Percentiles rank a stretch among this genome's conserved stretches.
These are phyloP conservation scores for Agonopterix arenella DNA, from an alignment of 2,888 invertebrate genomes.

Conservation along the genomic window DNA sequence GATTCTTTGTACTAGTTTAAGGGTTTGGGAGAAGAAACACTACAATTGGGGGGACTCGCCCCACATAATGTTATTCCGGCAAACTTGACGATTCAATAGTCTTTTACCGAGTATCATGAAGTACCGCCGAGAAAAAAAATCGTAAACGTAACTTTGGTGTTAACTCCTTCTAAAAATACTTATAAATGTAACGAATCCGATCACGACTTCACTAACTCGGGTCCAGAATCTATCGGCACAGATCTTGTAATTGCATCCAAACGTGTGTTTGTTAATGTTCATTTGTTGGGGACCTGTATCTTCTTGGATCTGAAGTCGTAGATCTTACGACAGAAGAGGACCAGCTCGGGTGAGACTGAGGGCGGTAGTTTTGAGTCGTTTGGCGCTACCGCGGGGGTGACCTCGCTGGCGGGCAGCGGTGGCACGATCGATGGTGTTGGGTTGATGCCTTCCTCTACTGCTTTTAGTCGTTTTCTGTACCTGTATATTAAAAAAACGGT, in stretches of 20 bases:
- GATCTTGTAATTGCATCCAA: constrained; percentile 26
- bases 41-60: constrained; percentile 27
- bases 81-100: background rate
- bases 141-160: constrained; percentile 42
- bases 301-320: constrained; percentile 96
- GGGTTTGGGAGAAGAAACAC: constrained; percentile 36
- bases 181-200: constrained; percentile 9
- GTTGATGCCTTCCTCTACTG: constrained; percentile 85
- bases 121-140: constrained; percentile 19
- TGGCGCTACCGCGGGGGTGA: constrained; percentile 62
- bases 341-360: constrained; percentile 84
- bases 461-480: constrained; percentile 88
- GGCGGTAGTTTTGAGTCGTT: constrained; percentile 81
- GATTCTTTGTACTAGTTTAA: constrained; percentile 61
- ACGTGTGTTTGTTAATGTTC: constrained; percentile 24
- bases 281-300: constrained; percentile 71
- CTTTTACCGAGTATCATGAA: constrained; percentile 12
- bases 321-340: constrained; percentile 94
- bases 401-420: constrained; percentile 75
- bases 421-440: constrained; percentile 86
- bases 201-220: constrained; percentile 6
- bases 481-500: constrained; percentile 60
- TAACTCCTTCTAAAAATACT: constrained; percentile 22
- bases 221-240: constrained; percentile 18
- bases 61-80: background rate